Evolutionary conservation across 1,140 invertebrate species (phyloP).

Genomic region (Aricia agestis): DNA sequence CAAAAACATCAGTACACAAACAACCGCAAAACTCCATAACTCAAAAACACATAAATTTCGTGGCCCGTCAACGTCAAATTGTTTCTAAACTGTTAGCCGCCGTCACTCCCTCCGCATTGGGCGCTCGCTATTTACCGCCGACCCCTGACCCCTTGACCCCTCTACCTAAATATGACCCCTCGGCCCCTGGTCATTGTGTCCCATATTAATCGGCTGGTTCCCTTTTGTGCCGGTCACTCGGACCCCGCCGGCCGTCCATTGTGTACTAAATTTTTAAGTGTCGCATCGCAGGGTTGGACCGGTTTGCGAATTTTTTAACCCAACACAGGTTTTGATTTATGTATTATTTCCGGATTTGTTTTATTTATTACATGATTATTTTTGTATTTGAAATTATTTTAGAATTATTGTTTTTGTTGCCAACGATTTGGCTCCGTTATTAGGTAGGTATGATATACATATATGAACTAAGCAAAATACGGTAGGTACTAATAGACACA

Average conservation of each 20-base stretch:
- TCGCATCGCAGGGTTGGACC: conserved; percentile 51
- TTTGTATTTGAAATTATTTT: conserved; percentile 18
- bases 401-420: background rate
- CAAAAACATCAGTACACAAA: no score
- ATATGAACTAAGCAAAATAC: no score
- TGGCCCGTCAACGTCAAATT: conserved; percentile 46
- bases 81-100: conserved; percentile 53
- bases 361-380: conserved; percentile 13
- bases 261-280: conserved; percentile 70
- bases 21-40: background rate
- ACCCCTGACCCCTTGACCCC: conserved; percentile 65
- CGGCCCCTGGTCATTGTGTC: conserved; percentile 62
- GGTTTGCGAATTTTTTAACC: conserved; percentile 54
- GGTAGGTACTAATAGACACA: no score
- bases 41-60: conserved; percentile 56
- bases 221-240: conserved; percentile 56
- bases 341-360: conserved; percentile 34
- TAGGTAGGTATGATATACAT: no score
- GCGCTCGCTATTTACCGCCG: conserved; percentile 65
- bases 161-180: conserved; percentile 73
- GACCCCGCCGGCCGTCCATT: conserved; percentile 47
- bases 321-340: conserved; percentile 38
- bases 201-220: conserved; percentile 66
- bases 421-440: background rate
- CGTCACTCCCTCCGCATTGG: conserved; percentile 58